These are phyloP conservation scores for Gryon sp. DNA, from an alignment of 1,140 invertebrate genomes.

Conservation along the genomic window DNA sequence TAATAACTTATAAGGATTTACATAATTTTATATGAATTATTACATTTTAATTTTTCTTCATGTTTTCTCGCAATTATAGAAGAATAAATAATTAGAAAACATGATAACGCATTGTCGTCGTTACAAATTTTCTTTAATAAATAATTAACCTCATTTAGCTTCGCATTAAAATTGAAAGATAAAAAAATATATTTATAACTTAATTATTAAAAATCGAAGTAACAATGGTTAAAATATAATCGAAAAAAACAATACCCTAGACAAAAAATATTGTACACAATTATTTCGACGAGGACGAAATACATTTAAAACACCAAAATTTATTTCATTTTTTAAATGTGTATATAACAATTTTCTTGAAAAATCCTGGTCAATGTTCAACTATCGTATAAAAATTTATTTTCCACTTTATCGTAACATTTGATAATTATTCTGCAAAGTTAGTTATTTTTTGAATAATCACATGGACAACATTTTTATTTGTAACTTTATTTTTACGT, in stretches of 20 bases:
- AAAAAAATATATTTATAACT: slow-evolving; percentile 35
- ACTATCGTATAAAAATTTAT: slow-evolving; percentile 39
- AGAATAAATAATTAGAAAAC: slow-evolving; percentile 60
- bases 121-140: slow-evolving; percentile 54
- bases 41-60: slow-evolving; percentile 23
- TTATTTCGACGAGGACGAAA: not conserved
- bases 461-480: slow-evolving; percentile 13
- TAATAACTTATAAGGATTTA: slow-evolving; percentile 11
- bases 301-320: slow-evolving; percentile 6
- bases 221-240: slow-evolving; percentile 25
- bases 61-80: slow-evolving; percentile 30
- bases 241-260: slow-evolving; percentile 41
- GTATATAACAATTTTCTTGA: slow-evolving; percentile 31
- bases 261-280: slow-evolving; percentile 38
- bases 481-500: not conserved
- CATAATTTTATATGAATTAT: slow-evolving; percentile 5
- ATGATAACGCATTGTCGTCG: slow-evolving; percentile 33
- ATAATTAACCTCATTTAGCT: slow-evolving; percentile 4
- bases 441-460: slow-evolving; percentile 2
- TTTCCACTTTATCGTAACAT: slow-evolving; percentile 18
- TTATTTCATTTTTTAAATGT: slow-evolving; percentile 2
- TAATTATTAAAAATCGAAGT: slow-evolving; percentile 13
- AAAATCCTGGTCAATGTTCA: slow-evolving; percentile 27
- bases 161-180: slow-evolving; percentile 15
- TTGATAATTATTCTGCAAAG: slow-evolving; percentile 23